A percentile compares a stretch with the other conserved stretches of the same genome.
Evolutionary conservation across 2,113 vertebrate species (phyloP).

Genomic region (Meles meles): DNA sequence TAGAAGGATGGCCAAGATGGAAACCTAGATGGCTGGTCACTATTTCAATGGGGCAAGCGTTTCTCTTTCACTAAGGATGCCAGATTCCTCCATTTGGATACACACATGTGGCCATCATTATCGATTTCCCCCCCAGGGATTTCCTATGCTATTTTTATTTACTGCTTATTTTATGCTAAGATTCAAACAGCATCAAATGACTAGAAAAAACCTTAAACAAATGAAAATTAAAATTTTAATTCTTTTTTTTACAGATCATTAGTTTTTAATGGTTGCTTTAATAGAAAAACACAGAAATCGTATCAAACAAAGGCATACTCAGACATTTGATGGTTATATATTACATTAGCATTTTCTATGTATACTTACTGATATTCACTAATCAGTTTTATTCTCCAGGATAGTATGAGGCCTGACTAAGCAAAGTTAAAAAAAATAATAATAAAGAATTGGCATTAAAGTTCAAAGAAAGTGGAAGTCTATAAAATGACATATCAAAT

Average conservation of each 20-base stretch:
- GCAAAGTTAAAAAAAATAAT: background rate
- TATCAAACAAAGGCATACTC: background rate
- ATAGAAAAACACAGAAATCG: background rate
- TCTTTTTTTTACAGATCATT: background rate
- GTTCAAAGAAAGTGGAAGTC: background rate
- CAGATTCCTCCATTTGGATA: background rate
- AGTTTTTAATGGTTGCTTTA: conserved; percentile 5
- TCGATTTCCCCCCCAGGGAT: background rate
- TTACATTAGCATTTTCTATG: conserved; percentile 24
- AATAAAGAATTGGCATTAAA: conserved; percentile 14
- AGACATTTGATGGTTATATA: background rate
- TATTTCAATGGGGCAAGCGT: background rate
- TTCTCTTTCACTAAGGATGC: background rate
- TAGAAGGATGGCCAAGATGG: rapidly evolving
- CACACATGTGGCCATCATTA: background rate
- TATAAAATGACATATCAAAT: background rate
- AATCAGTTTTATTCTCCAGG: background rate
- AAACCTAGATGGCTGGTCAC: background rate
- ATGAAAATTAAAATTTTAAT: background rate
- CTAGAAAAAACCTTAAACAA: background rate
- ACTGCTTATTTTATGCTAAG: background rate
- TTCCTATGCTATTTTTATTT: background rate
- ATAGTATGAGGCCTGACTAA: background rate
- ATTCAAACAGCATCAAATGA: background rate
- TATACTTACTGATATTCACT: background rate